These are phyloP conservation scores for Drosophila sucinea DNA, from an alignment of 1,140 invertebrate species.

Conservation along the genomic window DNA sequence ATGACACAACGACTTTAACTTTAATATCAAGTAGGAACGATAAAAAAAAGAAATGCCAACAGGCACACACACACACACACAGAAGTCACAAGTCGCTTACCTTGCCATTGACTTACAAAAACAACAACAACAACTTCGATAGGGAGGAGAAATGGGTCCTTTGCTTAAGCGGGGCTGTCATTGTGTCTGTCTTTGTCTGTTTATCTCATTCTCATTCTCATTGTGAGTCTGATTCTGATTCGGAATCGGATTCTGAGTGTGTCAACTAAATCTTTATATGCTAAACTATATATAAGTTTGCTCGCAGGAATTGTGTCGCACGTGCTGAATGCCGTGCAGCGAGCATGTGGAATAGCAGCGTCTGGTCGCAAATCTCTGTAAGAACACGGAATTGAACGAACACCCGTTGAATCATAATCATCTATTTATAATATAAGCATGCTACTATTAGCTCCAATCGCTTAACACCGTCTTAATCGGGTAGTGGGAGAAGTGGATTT, in stretches of 20 bases:
- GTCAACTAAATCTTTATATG: constrained; percentile 58
- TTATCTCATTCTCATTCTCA: not conserved
- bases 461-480: not conserved
- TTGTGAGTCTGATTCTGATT: not conserved
- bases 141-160: not conserved
- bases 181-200: not conserved
- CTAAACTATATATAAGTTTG: constrained; percentile 89
- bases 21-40: constrained; percentile 18
- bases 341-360: constrained; percentile 89
- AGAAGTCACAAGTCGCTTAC: constrained; percentile 61
- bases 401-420: constrained; percentile 69
- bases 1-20: constrained; percentile 23
- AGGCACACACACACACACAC: constrained; percentile 36
- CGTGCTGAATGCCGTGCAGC: constrained; percentile 86
- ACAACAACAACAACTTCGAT: constrained; percentile 16
- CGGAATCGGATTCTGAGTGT: not conserved
- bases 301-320: constrained; percentile 90
- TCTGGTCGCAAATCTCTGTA: constrained; percentile 89
- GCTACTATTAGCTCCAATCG: not conserved
- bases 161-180: constrained; percentile 2
- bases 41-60: not conserved
- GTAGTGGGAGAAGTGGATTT: too few species aligned
- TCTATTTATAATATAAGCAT: constrained; percentile 11
- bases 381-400: constrained; percentile 75
- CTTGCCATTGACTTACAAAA: constrained; percentile 60